These are phyloP conservation scores for Grus americana DNA, from an alignment of 2,113 vertebrate species.

Conservation along the genomic window DNA sequence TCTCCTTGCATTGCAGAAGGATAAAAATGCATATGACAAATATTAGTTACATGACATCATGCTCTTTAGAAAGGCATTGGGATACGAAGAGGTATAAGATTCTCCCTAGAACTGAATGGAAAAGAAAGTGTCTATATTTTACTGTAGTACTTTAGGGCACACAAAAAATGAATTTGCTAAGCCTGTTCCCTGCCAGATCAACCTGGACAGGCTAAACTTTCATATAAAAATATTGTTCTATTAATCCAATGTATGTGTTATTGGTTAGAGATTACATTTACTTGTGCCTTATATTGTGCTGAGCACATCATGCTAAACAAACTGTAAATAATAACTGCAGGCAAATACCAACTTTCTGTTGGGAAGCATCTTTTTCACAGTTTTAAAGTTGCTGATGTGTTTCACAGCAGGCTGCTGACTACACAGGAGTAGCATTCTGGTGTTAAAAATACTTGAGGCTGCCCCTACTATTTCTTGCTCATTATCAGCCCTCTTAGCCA, in stretches of 20 bases:
- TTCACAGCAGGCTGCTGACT: conserved; percentile 35
- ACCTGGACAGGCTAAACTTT: neutral
- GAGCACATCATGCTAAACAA: neutral
- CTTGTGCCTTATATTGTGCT: neutral
- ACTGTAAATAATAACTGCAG: neutral
- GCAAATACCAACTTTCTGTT: neutral
- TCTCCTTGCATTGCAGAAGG: neutral
- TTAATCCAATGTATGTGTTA: neutral
- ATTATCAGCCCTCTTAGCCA: conserved; percentile 54
- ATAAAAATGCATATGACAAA: neutral
- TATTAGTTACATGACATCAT: neutral
- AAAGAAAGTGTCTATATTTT: neutral
- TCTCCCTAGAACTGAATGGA: neutral
- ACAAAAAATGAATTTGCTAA: neutral
- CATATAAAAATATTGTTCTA: neutral
- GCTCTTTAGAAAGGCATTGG: neutral
- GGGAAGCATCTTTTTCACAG: conserved; percentile 42
- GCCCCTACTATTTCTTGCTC: conserved; percentile 55
- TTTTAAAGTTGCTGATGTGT: conserved; percentile 50
- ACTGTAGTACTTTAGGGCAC: neutral
- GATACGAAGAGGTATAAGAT: neutral
- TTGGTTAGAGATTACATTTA: neutral
- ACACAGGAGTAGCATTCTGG: conserved; percentile 50
- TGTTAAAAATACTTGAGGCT: conserved; percentile 63
- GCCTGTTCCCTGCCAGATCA: neutral